Conservation (phyloP, 2,113 vertebrate genomes). For the Lampris megalopsis region DNA sequence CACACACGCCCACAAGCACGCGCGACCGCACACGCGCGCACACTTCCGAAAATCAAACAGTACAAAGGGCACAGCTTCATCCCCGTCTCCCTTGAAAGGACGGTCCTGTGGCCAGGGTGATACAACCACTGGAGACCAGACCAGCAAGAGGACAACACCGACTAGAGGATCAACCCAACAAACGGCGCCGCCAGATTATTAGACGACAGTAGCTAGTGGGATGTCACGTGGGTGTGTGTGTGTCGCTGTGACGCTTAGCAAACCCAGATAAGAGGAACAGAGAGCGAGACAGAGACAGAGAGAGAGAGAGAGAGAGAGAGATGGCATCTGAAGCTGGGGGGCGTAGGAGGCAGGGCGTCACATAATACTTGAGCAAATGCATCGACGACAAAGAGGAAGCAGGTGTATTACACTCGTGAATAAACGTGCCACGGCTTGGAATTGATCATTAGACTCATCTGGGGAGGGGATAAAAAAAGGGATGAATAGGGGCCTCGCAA, state of each 20-base stretch:
- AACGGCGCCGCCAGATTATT: constrained; percentile 19
- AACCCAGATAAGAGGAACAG: constrained; percentile 10
- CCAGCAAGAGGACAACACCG: constrained; percentile 22
- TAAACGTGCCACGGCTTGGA: constrained; percentile 66
- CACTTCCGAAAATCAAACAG: neutral
- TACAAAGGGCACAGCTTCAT: neutral
- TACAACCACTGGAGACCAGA: neutral
- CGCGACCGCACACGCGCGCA: neutral
- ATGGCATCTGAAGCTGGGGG: constrained; percentile 45
- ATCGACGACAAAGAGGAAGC: constrained; percentile 64
- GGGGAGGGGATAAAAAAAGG: constrained; percentile 36
- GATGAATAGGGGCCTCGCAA: constrained; percentile 39
- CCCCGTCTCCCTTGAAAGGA: neutral
- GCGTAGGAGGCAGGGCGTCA: constrained; percentile 55
- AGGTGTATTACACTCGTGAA: constrained; percentile 73
- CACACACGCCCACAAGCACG: neutral
- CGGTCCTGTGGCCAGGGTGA: neutral
- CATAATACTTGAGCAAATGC: constrained; percentile 66
- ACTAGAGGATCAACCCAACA: neutral
- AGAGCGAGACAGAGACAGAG: neutral
- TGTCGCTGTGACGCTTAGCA: constrained; percentile 20
- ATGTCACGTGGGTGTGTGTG: neutral
- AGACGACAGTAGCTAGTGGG: constrained; percentile 13
- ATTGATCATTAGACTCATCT: constrained; percentile 69
- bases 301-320: constrained; percentile 42